phyloP scores from a whole-genome alignment of 1,140 invertebrate species.

The Hypothenemus hampei region DNA sequence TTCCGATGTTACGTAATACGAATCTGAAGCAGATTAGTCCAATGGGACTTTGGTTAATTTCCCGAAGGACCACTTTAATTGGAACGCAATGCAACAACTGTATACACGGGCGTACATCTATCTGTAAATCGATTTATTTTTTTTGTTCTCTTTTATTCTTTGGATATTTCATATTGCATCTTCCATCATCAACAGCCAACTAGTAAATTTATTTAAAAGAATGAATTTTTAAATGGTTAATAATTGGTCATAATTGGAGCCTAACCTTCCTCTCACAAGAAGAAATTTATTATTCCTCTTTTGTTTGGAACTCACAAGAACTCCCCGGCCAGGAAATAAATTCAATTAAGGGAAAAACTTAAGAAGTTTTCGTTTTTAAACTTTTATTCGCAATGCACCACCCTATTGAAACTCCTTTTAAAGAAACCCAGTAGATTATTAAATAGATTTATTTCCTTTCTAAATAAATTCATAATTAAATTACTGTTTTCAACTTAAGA shows the following conservation, averaged over 20 bases:
- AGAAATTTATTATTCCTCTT: no score
- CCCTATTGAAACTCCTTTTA: constrained; percentile 16
- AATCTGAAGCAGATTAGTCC: constrained; percentile 28
- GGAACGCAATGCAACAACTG: constrained; percentile 16
- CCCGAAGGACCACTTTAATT: constrained; percentile 32
- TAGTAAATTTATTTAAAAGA: no score
- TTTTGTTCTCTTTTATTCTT: no score
- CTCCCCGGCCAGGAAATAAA: constrained; percentile 15
- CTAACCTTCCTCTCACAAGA: no score
- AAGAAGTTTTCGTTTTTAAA: constrained; percentile 20
- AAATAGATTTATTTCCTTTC: no score
- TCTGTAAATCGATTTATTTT: constrained; percentile 15
- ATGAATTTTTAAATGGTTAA: no score
- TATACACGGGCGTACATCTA: neutral
- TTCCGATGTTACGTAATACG: constrained; percentile 29
- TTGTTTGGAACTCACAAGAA: constrained; percentile 28
- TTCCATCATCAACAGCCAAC: no score
- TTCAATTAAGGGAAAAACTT: constrained; percentile 25
- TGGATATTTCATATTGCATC: no score
- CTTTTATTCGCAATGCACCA: constrained; percentile 17
- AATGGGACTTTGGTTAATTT: constrained; percentile 26
- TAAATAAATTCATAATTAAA: no score
- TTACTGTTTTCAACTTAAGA: no score
- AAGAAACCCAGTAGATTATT: constrained; percentile 16
- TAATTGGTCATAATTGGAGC: no score